Evolutionary conservation across 2,113 vertebrate species (phyloP).

Genomic region (Mormoops blainvillei): DNA sequence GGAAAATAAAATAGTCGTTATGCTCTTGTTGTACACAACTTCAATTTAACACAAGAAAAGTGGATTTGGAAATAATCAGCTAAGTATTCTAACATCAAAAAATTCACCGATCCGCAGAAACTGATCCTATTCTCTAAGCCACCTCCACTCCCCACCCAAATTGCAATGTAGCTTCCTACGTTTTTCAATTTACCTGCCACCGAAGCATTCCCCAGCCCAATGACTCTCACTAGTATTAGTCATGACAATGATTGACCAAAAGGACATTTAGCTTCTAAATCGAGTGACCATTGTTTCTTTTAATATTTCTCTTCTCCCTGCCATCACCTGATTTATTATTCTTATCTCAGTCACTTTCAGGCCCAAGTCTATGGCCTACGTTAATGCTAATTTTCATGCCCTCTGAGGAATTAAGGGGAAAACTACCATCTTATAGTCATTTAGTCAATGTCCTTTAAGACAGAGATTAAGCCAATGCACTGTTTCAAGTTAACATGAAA

Average conservation of each 20-base stretch:
- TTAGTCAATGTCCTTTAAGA: constrained; percentile 24
- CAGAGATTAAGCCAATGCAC: constrained; percentile 2
- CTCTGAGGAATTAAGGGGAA: background rate
- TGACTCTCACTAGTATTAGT: background rate
- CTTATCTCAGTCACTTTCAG: background rate
- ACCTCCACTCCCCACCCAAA: background rate
- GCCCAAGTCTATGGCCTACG: background rate
- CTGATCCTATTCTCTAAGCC: background rate
- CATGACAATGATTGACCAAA: background rate
- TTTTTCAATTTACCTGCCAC: background rate
- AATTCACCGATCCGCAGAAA: background rate
- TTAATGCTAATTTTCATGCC: background rate
- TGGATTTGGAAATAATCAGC: background rate
- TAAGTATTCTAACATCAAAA: background rate
- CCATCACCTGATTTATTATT: background rate
- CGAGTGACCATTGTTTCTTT: background rate
- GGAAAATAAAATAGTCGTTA: background rate
- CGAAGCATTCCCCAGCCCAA: background rate
- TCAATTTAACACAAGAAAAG: background rate
- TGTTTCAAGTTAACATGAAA: background rate
- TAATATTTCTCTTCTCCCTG: background rate
- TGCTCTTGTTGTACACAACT: background rate
- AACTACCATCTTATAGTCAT: background rate
- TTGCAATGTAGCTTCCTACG: background rate
- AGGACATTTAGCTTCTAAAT: background rate